A percentile compares a stretch with the other conserved stretches of the same genome.
Evolutionary conservation across 2,888 invertebrate species (phyloP).

Genomic region (Temnothorax ravouxi): DNA sequence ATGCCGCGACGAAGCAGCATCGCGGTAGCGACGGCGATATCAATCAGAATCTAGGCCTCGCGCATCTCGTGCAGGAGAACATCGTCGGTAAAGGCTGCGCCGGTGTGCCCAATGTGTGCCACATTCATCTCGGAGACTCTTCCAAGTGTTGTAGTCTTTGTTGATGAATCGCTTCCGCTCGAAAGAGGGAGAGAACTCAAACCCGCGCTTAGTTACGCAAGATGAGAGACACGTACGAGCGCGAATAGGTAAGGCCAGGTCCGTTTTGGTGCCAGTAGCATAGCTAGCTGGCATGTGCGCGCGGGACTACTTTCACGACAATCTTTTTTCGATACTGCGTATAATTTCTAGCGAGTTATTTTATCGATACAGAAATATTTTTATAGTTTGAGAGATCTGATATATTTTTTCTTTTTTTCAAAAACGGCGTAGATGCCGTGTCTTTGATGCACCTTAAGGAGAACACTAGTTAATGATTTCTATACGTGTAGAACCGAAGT

Average conservation of each 20-base stretch:
- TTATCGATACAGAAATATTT: conserved; percentile 10
- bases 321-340: conserved; percentile 22
- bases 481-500: not conserved
- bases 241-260: not conserved
- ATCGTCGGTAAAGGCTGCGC: conserved; percentile 85
- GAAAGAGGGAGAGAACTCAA: conserved; percentile 7
- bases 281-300: too few relatives aligned
- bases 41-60: conserved; percentile 87
- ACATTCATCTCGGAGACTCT: conserved; percentile 88
- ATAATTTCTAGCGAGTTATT: conserved; percentile 29
- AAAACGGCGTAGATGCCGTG: not conserved
- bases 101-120: conserved; percentile 87
- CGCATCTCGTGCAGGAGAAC: conserved; percentile 80
- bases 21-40: conserved; percentile 87
- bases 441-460: conserved; percentile 1
- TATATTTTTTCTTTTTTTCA: not conserved
- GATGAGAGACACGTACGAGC: conserved; percentile 28
- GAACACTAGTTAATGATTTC: conserved; percentile 3
- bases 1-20: conserved; percentile 81
- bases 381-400: conserved; percentile 35
- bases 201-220: conserved; percentile 49
- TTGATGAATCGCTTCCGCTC: conserved; percentile 83
- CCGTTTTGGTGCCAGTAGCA: conserved; percentile 25
- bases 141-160: conserved; percentile 89
- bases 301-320: not conserved